These are phyloP conservation scores for Xyrichtys novacula DNA, from an alignment of 2,797 vertebrate species.

Conservation along the genomic window DNA sequence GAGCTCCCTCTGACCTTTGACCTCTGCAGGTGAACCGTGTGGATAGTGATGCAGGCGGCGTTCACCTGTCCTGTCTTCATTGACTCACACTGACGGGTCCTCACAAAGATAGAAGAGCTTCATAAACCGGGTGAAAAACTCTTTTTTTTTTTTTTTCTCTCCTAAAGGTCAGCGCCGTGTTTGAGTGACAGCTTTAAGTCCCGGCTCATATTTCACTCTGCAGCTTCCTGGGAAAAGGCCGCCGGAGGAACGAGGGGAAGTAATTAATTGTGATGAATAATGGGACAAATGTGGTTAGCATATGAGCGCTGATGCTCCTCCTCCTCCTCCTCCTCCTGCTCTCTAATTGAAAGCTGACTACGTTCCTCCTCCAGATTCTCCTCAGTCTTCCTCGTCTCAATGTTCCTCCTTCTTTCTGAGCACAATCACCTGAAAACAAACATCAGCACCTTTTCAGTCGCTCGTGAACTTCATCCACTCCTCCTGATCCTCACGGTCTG, in stretches of 20 bases:
- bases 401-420: too few species aligned
- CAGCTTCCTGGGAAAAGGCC: constrained; percentile 85
- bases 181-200: constrained; percentile 96
- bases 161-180: constrained; percentile 94
- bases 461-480: too few species aligned
- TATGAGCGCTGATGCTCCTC: constrained; percentile 90
- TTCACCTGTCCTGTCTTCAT: too few species aligned
- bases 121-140: constrained; percentile 59
- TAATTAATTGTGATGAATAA: constrained; percentile 97
- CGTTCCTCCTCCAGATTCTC: background rate
- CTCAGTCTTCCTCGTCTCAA: too few species aligned
- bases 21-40: too few species aligned
- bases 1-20: too few species aligned
- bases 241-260: constrained; percentile 83
- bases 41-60: too few species aligned
- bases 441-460: too few species aligned
- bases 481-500: too few species aligned
- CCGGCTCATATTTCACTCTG: constrained; percentile 89
- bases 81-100: background rate
- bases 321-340: constrained; percentile 63
- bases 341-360: constrained; percentile 56
- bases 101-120: constrained; percentile 20
- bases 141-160: constrained; percentile 81
- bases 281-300: constrained; percentile 94
- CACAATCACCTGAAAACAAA: too few species aligned